These are phyloP conservation scores for Charina bottae DNA, from an alignment of 2,113 vertebrate species.

Conservation along the genomic window DNA sequence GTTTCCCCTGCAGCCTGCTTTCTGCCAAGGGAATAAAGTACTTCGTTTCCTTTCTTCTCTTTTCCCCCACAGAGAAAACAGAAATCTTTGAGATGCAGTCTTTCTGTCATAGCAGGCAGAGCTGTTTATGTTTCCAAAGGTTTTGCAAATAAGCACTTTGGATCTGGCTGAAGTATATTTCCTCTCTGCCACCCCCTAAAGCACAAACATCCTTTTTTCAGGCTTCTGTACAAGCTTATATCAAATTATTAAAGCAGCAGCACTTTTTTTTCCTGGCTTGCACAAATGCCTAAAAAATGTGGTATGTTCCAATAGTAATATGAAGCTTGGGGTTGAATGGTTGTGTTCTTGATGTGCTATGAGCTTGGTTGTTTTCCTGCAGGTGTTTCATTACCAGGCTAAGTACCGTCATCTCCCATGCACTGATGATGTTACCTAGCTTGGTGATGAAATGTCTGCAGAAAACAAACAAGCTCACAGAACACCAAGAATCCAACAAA, in stretches of 20 bases:
- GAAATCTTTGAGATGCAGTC: neutral
- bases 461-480: neutral
- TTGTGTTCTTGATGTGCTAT: neutral
- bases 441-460: neutral
- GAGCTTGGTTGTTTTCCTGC: neutral
- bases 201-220: neutral
- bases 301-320: neutral
- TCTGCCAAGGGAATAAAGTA: neutral
- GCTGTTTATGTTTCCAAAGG: neutral
- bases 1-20: neutral
- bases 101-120: neutral
- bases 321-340: neutral
- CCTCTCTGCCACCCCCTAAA: neutral
- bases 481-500: neutral
- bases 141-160: neutral
- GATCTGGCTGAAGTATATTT: neutral
- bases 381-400: no score
- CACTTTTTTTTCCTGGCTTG: neutral
- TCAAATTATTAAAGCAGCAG: neutral
- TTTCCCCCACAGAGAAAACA: neutral
- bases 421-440: neutral
- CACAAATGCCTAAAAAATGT: neutral
- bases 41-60: neutral
- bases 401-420: no score
- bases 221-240: neutral